A percentile compares a stretch with the other conserved stretches of the same genome.
These are phyloP conservation scores for Octopus sinensis DNA, from an alignment of 1,140 invertebrate genomes.

Conservation along the genomic window DNA sequence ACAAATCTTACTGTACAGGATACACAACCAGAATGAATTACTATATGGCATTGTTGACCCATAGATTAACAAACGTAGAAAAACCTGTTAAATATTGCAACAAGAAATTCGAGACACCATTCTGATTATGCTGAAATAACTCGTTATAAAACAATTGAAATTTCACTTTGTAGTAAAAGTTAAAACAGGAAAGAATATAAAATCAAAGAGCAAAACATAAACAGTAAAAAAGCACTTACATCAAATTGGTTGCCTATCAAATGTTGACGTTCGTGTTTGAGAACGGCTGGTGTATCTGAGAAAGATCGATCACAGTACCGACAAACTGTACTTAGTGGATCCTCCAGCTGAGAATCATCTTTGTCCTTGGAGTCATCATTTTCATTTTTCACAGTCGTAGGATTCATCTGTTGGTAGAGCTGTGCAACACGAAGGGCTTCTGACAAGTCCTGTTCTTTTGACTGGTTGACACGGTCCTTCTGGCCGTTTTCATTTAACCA, in stretches of 20 bases:
- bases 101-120: too few species aligned
- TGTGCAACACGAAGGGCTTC: conserved; percentile 45
- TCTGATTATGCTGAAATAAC: too few species aligned
- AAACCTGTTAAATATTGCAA: too few species aligned
- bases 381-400: conserved; percentile 5
- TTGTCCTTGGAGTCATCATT: neutral
- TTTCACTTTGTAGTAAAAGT: too few species aligned
- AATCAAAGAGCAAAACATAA: neutral
- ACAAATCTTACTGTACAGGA: too few species aligned
- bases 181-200: neutral
- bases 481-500: conserved; percentile 50
- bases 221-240: conserved; percentile 29
- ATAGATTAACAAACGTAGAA: too few species aligned
- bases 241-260: conserved; percentile 53
- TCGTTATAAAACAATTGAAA: too few species aligned
- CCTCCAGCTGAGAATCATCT: conserved; percentile 12
- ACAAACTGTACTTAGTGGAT: conserved; percentile 30
- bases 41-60: too few species aligned
- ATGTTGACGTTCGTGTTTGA: conserved; percentile 53
- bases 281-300: conserved; percentile 37
- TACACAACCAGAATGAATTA: too few species aligned
- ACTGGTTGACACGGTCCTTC: conserved; percentile 39
- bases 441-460: conserved; percentile 40
- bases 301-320: conserved; percentile 54
- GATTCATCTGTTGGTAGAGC: conserved; percentile 26